A percentile compares a stretch with the other conserved stretches of the same genome.
Evolutionary conservation across 2,888 invertebrate species (phyloP).

Genomic region (Drosophila mimica): DNA sequence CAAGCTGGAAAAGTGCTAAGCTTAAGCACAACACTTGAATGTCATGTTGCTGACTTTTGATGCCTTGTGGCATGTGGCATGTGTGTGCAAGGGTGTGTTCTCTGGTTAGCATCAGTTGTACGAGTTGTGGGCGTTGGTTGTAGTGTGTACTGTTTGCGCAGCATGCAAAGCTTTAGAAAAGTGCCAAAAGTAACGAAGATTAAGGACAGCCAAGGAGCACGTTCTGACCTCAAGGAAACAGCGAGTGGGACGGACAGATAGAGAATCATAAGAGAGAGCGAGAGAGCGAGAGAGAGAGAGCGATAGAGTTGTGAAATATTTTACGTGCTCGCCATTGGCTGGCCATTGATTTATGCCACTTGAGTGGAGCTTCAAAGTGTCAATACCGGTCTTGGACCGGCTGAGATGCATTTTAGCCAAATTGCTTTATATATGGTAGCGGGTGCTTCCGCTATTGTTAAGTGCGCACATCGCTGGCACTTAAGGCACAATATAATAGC

Average conservation of each 20-base stretch:
- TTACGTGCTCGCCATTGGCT: slow-evolving; percentile 76
- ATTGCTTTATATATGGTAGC: slow-evolving; percentile 63
- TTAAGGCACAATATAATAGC: slow-evolving; percentile 76
- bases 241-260: background rate
- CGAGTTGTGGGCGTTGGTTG: slow-evolving; percentile 13
- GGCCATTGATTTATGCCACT: slow-evolving; percentile 77
- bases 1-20: slow-evolving; percentile 35
- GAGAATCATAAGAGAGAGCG: background rate
- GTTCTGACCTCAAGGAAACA: slow-evolving; percentile 66
- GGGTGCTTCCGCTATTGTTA: slow-evolving; percentile 75
- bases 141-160: slow-evolving; percentile 59
- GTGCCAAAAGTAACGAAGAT: slow-evolving; percentile 82
- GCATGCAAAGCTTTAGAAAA: slow-evolving; percentile 77
- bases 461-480: slow-evolving; percentile 74
- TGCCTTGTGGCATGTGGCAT: slow-evolving; percentile 28
- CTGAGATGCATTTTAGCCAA: slow-evolving; percentile 76
- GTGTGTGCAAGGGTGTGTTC: slow-evolving; percentile 10
- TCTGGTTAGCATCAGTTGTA: background rate
- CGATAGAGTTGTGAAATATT: slow-evolving; percentile 67
- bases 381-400: slow-evolving; percentile 61
- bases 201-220: slow-evolving; percentile 76
- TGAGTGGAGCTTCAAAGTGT: slow-evolving; percentile 77
- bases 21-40: slow-evolving; percentile 17
- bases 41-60: slow-evolving; percentile 44
- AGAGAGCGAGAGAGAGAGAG: no score